Evolutionary conservation across 2,113 vertebrate genomes (phyloP).

Genomic region (Clupea harengus): DNA sequence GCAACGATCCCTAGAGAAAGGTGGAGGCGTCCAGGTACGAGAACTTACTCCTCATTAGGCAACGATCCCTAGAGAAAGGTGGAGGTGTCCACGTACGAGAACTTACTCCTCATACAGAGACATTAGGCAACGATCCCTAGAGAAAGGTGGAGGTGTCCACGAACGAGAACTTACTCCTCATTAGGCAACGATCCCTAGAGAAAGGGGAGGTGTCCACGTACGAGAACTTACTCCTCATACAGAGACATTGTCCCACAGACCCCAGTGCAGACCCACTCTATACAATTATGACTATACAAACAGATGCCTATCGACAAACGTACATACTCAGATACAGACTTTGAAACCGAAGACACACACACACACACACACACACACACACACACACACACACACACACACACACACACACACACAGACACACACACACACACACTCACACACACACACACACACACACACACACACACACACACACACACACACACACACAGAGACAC

Average conservation of each 20-base stretch:
- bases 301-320: not conserved
- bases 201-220: not conserved
- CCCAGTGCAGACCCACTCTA: not conserved
- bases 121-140: not conserved
- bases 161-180: no score
- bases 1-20: not conserved
- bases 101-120: no score
- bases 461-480: not conserved
- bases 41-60: not conserved
- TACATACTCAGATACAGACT: no score
- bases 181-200: not conserved
- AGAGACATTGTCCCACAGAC: not conserved
- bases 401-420: conserved; percentile 60
- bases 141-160: not conserved
- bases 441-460: conserved; percentile 60
- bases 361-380: not conserved
- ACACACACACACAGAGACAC: not conserved
- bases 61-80: not conserved
- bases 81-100: no score
- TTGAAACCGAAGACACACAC: not conserved
- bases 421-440: conserved; percentile 4
- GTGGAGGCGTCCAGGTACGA: no score
- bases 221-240: no score
- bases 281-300: not conserved
- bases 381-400: not conserved